These are phyloP conservation scores for Drosophila seguyi DNA, from an alignment of 1,140 invertebrate genomes.

Conservation along the genomic window DNA sequence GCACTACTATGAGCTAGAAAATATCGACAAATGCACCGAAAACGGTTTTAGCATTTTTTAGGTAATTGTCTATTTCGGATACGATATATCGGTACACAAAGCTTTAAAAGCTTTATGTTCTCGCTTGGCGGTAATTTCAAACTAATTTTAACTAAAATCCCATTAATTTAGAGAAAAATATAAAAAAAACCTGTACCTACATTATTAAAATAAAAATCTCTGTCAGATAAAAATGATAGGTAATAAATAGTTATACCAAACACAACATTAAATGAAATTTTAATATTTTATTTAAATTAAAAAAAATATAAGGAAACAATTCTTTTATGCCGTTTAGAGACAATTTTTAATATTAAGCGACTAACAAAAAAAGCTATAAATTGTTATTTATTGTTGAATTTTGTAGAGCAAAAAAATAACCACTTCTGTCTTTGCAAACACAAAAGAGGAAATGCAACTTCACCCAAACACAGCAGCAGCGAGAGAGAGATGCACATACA, in stretches of 20 bases:
- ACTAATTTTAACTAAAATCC: not conserved
- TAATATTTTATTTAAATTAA: too few relatives aligned
- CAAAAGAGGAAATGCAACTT: constrained; percentile 40
- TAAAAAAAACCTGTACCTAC: not conserved
- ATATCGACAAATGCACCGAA: not conserved
- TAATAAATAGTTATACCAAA: not conserved
- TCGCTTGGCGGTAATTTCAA: not conserved
- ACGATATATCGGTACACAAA: not conserved
- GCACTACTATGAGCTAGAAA: too few relatives aligned
- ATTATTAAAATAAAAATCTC: not conserved
- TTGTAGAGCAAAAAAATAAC: not conserved
- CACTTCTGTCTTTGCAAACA: constrained; percentile 3
- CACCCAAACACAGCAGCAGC: constrained; percentile 4
- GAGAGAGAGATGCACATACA: not conserved
- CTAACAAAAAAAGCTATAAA: too few relatives aligned
- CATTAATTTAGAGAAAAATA: not conserved
- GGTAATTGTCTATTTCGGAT: not conserved
- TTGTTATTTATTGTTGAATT: not conserved
- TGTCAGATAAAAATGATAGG: not conserved
- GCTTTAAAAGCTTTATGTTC: not conserved
- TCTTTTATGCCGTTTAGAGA: too few relatives aligned
- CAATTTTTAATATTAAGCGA: not conserved
- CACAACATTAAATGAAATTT: too few relatives aligned
- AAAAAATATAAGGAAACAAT: too few relatives aligned
- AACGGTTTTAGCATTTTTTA: not conserved